These are phyloP conservation scores for Cerastis leucographa DNA, from an alignment of 2,888 invertebrate species.

Conservation along the genomic window DNA sequence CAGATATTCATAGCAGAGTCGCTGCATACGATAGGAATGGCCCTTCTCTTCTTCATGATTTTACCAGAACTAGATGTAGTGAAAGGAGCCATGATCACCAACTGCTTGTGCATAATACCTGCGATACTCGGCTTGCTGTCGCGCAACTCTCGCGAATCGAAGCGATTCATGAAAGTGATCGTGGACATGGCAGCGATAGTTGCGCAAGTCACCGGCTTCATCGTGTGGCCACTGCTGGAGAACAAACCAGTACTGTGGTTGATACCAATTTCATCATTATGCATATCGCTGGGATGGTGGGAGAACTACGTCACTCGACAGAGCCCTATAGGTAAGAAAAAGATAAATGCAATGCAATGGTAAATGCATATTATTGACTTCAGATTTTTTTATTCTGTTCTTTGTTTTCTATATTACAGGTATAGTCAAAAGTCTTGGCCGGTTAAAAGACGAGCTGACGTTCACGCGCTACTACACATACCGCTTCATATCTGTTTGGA, in stretches of 20 bases:
- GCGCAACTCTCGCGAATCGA: conserved; percentile 95
- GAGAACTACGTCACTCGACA: conserved; percentile 98
- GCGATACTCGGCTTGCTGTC: conserved; percentile 94
- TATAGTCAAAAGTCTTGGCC: conserved; percentile 93
- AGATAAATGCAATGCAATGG: background rate
- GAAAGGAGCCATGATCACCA: conserved; percentile 98
- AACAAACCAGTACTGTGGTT: conserved; percentile 95
- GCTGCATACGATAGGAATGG: conserved; percentile 96
- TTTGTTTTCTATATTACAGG: conserved; percentile 83
- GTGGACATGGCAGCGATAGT: conserved; percentile 96
- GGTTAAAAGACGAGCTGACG: conserved; percentile 95
- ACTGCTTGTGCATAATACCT: conserved; percentile 98
- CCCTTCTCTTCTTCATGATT: conserved; percentile 96
- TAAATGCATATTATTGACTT: background rate
- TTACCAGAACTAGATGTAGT: conserved; percentile 98
- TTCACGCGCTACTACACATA: conserved; percentile 97
- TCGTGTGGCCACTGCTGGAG: conserved; percentile 97
- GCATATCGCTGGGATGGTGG: conserved; percentile 99
- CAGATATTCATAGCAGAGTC: conserved; percentile 96
- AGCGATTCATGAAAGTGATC: conserved; percentile 94
- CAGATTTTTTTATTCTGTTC: background rate
- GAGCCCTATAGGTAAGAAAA: conserved; percentile 93
- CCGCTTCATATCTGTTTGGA: conserved; percentile 97
- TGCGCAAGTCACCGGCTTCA: conserved; percentile 97
- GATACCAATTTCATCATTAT: conserved; percentile 95